phyloP scores from a whole-genome alignment of 2,113 vertebrate genomes.

The Spilogale gracilis region DNA sequence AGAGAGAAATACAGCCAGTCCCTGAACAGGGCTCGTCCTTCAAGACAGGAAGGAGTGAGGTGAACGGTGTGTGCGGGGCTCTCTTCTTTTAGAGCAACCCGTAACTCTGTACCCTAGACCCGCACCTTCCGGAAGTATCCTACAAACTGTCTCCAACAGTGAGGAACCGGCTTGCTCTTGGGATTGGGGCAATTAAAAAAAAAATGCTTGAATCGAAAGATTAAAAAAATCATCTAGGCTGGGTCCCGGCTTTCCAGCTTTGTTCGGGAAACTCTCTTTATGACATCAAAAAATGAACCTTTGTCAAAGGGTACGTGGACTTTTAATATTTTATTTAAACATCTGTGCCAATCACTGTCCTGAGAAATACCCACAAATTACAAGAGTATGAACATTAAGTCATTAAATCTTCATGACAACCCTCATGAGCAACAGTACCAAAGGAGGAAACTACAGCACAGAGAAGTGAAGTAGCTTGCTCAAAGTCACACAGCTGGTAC shows the following conservation, averaged over 20 bases:
- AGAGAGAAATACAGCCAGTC: conserved; percentile 18
- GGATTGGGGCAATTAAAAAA: background rate
- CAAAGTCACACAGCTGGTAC: background rate
- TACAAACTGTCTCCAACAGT: background rate
- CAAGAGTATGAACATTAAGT: background rate
- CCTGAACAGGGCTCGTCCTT: background rate
- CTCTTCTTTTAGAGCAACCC: background rate
- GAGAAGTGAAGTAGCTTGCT: background rate
- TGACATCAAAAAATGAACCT: background rate
- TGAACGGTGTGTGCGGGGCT: background rate
- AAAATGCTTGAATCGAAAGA: background rate
- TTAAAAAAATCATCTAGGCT: background rate
- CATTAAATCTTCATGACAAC: background rate
- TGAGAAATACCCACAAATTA: background rate
- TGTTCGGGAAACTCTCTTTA: background rate
- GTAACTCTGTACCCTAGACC: background rate
- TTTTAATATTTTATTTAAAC: background rate
- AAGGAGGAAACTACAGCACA: background rate
- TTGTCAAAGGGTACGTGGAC: background rate
- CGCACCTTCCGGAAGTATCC: background rate
- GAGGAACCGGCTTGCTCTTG: background rate
- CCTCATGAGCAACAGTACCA: background rate
- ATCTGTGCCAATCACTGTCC: background rate
- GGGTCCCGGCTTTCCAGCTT: background rate
- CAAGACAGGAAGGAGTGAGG: background rate